Base-by-base conservation (phyloP, 1,140 invertebrate species). In the Drosophila santomea region DNA sequence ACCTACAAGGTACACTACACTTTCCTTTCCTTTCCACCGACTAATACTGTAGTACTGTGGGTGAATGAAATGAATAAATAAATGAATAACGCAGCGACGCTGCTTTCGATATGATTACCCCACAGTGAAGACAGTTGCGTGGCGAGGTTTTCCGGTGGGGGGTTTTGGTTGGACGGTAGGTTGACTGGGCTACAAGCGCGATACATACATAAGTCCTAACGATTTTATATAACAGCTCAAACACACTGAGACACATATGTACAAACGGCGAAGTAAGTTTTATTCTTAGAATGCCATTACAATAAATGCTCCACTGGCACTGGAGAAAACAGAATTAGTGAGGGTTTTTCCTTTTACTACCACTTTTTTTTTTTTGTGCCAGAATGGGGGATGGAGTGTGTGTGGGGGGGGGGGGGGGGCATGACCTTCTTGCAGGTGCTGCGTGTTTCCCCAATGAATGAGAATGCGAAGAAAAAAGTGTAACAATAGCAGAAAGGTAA, bases 271-370 rank as follows among this genome's bases (percentile, higher is more conserved):
- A 64, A 55, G 59, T 56, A 20, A 41, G 59, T 69, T 78, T 80
- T 81, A 81, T 78, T 82, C 74, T 81, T 80, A 66, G 67, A 80
- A 83, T 75, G 54, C 71, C 59, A 76, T 76, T 75, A 80, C 77
- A 75, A 80, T 80, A 81, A 77, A 69, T 67, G 54, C 35, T 23
- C 59, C 43, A 58, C 35, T 25, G 55, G 51, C 51, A 62, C 60
- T 11, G 57, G 56, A 63, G 54, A 14, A 57, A 43, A 39, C 38
- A 28, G 12, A 28, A 28, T 14, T 28, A 15, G 10, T 32, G n/a
- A n/a, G 48, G 28, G 38, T 12, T 39, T 39, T 38, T 38, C 4
- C 36, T 38, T 38, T 38, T 38, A 12, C 14, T 2, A 11, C 14
- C 14, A 12, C 14, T 1, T 12, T 38, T 38, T 38, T 15, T 10